A percentile compares a stretch with the other conserved stretches of the same genome.
These are phyloP conservation scores for Gymnocheta viridis DNA, from an alignment of 2,888 invertebrate genomes.

Conservation along the genomic window DNA sequence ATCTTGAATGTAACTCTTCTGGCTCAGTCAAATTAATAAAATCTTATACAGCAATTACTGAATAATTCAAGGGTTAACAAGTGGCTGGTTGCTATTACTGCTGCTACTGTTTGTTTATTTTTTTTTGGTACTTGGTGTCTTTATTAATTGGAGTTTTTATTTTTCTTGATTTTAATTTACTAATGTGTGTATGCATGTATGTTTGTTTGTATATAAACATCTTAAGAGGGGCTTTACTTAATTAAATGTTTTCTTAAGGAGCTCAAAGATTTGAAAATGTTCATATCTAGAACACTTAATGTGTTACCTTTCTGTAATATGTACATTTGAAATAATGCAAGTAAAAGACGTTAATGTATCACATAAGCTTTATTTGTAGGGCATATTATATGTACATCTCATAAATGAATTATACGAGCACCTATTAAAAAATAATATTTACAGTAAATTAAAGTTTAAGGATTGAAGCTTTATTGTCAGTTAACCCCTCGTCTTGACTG, in stretches of 20 bases:
- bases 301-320: not conserved
- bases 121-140: slow-evolving; percentile 38
- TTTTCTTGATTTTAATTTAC: slow-evolving; percentile 14
- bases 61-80: slow-evolving; percentile 62
- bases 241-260: slow-evolving; percentile 13
- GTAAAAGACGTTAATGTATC: not conserved
- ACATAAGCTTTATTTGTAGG: not conserved
- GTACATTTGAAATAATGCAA: not conserved
- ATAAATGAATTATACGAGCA: too few species aligned
- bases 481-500: too few species aligned
- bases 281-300: not conserved
- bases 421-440: too few species aligned
- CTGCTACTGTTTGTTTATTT: slow-evolving; percentile 17
- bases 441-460: too few species aligned
- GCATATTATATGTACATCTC: too few species aligned
- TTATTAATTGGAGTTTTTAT: slow-evolving; percentile 55
- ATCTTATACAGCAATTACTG: slow-evolving; percentile 55
- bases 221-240: not conserved
- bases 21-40: slow-evolving; percentile 45
- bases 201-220: slow-evolving; percentile 6
- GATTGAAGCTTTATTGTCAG: too few species aligned
- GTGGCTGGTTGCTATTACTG: slow-evolving; percentile 44
- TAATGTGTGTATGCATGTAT: too few species aligned
- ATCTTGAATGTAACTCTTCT: slow-evolving; percentile 58
- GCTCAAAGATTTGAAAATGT: not conserved